phyloP scores from a whole-genome alignment of 2,113 vertebrate species.

The Neotragus pygmaeus region DNA sequence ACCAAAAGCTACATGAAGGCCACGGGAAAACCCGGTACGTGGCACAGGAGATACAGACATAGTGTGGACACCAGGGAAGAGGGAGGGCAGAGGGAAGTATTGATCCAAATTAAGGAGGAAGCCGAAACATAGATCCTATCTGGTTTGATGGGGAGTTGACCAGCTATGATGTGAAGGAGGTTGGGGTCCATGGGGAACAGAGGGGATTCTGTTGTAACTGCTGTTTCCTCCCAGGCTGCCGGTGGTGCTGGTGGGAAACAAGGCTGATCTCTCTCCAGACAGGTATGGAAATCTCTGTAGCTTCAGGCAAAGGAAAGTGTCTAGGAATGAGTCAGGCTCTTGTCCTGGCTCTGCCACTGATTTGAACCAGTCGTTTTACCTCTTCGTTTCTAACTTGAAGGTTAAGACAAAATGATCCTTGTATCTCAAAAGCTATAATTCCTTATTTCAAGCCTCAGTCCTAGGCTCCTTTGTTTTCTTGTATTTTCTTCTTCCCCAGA shows the following conservation, averaged over 20 bases:
- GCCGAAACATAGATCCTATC: neutral
- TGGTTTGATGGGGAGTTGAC: neutral
- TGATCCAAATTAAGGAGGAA: neutral
- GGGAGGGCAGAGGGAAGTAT: neutral
- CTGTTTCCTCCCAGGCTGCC: constrained; percentile 81
- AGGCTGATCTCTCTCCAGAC: constrained; percentile 88
- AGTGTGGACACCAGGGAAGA: neutral
- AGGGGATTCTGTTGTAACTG: neutral
- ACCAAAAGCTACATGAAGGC: constrained; percentile 87
- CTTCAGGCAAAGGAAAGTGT: neutral
- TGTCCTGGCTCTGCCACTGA: neutral
- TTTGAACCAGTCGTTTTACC: constrained; percentile 15
- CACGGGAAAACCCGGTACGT: constrained; percentile 87
- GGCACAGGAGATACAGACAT: neutral
- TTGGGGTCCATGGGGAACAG: neutral
- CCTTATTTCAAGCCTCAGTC: neutral
- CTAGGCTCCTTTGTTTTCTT: neutral
- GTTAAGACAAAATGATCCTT: neutral
- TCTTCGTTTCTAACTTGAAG: neutral
- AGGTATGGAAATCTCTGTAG: constrained; percentile 75
- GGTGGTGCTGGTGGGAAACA: constrained; percentile 90
- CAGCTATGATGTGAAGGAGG: neutral
- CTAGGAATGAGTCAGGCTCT: neutral
- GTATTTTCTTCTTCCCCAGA: neutral
- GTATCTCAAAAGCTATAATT: neutral